Evolutionary conservation across 2,797 vertebrate genomes (phyloP), one percentile per base, ranked within the genome.

Genomic region (Oreochromis grahami): DNA sequence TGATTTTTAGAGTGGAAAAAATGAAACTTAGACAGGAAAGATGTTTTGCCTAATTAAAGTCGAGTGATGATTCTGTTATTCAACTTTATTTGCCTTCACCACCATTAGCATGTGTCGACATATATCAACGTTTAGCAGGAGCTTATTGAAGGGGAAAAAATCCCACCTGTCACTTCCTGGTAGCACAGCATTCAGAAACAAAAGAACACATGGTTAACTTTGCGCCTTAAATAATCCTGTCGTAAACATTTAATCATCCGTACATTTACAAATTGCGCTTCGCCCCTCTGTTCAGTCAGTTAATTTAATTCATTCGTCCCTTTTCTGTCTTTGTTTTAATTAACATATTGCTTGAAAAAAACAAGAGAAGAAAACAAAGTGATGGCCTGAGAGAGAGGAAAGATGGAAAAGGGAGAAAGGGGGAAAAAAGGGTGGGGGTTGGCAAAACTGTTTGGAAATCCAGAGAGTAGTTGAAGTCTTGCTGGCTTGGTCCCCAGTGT

Each of bases 401-500:
- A 36, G 32, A 88, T 45, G 21, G 79, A 86, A 70, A 51, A 83
- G 60, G 79, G 84, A 87, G 80, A 12, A 21, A 21, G 77, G 81
- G 12, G 24, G 24, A 3, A 24, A 11, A 21, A 21, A n/a, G n/a
- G 76, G 80, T 6, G 38, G 1, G 26, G 32, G 48, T 48, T 91
- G 90, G 86, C 82, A 89, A 38, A 80, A 82, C 78, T 81, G 53
- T 84, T 84, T 52, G 68, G 68, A 77, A 87, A 83, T 89, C 72
- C 78, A 82, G 82, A 77, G 85, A 90, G 85, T 78, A 76, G 80
- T 34, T 87, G 76, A 83, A 65, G 58, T 90, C 81, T 83, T 60
- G 43, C 84, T 92, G 93, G 92, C 93, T 77, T 85, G 56, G 86
- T 91, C 90, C 89, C 85, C 89, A 72, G 89, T 51, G 76, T 53